A percentile compares a stretch with the other conserved stretches of the same genome.
phyloP scores from a whole-genome alignment of 2,888 invertebrate genomes.

The Macrostomum cliftonense region DNA sequence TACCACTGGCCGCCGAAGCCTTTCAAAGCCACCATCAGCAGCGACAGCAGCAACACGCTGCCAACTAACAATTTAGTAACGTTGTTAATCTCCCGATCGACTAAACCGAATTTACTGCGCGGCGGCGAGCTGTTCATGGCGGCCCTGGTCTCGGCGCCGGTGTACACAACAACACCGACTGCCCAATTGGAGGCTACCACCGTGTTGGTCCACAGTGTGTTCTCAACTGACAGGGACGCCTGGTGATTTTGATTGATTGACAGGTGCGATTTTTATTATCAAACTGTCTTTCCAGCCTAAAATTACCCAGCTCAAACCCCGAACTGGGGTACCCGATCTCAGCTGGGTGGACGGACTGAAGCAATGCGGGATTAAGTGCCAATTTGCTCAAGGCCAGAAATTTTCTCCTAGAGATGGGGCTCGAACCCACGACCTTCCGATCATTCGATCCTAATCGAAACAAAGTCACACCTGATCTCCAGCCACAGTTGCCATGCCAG shows the following conservation, averaged over 20 bases:
- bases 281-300: too few species aligned
- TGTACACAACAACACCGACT: slow-evolving; percentile 82
- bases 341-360: too few species aligned
- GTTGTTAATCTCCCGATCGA: slow-evolving; percentile 88
- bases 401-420: too few species aligned
- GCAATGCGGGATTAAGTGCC: too few species aligned
- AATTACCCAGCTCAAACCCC: too few species aligned
- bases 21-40: slow-evolving; percentile 74
- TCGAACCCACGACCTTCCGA: too few species aligned
- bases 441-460: too few species aligned
- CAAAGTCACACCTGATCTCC: slow-evolving; percentile 16
- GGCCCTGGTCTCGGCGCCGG: slow-evolving; percentile 81
- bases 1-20: slow-evolving; percentile 92
- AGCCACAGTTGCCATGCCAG: not conserved
- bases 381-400: too few species aligned
- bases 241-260: too few species aligned
- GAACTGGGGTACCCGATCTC: too few species aligned
- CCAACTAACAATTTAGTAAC: slow-evolving; percentile 74
- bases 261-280: too few species aligned
- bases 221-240: slow-evolving; percentile 76
- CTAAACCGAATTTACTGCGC: slow-evolving; percentile 45
- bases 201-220: slow-evolving; percentile 93
- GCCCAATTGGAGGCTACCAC: slow-evolving; percentile 94
- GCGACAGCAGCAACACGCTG: slow-evolving; percentile 67
- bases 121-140: slow-evolving; percentile 61